A percentile compares a stretch with the other conserved stretches of the same genome.
phyloP scores from a whole-genome alignment of 2,888 invertebrate species.

The Trypoxylon attenuatum region DNA sequence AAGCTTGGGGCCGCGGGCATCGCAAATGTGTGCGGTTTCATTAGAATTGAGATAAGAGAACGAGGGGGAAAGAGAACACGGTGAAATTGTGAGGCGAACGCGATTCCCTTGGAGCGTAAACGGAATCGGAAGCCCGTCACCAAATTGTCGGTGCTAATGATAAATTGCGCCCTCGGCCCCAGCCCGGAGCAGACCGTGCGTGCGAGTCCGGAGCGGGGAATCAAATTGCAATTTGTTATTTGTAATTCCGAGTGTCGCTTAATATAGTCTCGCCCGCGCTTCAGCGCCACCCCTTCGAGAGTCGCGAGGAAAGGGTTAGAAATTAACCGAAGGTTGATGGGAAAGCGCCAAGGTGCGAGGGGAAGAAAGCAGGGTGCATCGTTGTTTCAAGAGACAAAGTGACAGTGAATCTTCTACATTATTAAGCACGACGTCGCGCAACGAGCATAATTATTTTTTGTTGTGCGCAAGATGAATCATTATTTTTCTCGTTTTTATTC shows the following conservation, averaged over 20 bases:
- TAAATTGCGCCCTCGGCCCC: conserved; percentile 72
- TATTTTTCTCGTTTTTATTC: background rate
- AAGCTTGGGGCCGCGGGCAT: too few relatives aligned
- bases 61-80: background rate
- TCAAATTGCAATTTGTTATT: conserved; percentile 76
- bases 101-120: conserved; percentile 33
- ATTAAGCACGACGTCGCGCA: conserved; percentile 28
- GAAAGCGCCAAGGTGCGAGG: conserved; percentile 50
- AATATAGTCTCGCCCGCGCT: conserved; percentile 66
- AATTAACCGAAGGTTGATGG: conserved; percentile 62
- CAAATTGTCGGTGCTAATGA: conserved; percentile 74
- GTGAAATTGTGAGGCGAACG: background rate
- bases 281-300: conserved; percentile 50
- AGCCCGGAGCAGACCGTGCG: conserved; percentile 39
- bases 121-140: conserved; percentile 60
- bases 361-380: conserved; percentile 16
- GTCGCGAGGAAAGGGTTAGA: conserved; percentile 59
- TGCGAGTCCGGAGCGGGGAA: conserved; percentile 64
- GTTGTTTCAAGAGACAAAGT: conserved; percentile 1
- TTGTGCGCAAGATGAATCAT: background rate
- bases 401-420: conserved; percentile 11
- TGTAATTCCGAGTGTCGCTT: conserved; percentile 75
- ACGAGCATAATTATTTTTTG: conserved; percentile 16
- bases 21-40: too few relatives aligned
- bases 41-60: too few relatives aligned